Evolutionary conservation across 2,113 vertebrate genomes (phyloP), one percentile per base, ranked within the genome.

Genomic region (Panthera uncia): DNA sequence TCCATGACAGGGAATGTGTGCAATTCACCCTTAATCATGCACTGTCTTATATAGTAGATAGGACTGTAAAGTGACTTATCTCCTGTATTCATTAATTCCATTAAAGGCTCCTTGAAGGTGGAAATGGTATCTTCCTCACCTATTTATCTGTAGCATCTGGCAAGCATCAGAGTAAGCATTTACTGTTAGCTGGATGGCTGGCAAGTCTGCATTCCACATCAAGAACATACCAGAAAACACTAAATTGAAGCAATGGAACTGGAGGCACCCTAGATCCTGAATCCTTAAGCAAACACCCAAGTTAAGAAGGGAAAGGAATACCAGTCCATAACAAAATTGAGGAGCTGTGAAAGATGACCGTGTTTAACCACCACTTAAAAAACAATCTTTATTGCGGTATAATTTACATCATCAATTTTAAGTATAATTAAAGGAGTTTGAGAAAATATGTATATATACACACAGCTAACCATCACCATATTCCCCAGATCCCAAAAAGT

Each of bases 241-340:
- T 45, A 19, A 48, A 31, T 3, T 0, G 27, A 65, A 76, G 12
- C n/a, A 33, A 50, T 0, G 4, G 7, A 21, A 21, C 23, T 25
- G 25, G 55, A 85, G 63, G 83, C 82, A 74, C 11, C 71, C 7
- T n/a, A 41, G 69, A 36, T 61, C 69, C 74, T 0, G 27, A 69
- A 23, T n/a, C 27, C 61, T 68, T n/a, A 16, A 48, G 68, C 36
- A 36, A 27, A 65, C 1, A 12, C 25, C 18, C 71, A 85, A 57
- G 57, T 45, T 2, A 74, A 65, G 57, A 36, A 41, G 33, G 13
- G 16, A 12, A 52, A 73, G 52, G 19, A n/a, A 61, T 8, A 16
- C 9, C 2, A 1, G 63, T 45, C 19, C 33, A 27, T 4, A 8
- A 33, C 33, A 36, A 29, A 73, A 68, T 48, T 9, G 29, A 89